These are phyloP conservation scores for Drosophila sproati DNA, from an alignment of 1,140 invertebrate genomes.

Conservation along the genomic window DNA sequence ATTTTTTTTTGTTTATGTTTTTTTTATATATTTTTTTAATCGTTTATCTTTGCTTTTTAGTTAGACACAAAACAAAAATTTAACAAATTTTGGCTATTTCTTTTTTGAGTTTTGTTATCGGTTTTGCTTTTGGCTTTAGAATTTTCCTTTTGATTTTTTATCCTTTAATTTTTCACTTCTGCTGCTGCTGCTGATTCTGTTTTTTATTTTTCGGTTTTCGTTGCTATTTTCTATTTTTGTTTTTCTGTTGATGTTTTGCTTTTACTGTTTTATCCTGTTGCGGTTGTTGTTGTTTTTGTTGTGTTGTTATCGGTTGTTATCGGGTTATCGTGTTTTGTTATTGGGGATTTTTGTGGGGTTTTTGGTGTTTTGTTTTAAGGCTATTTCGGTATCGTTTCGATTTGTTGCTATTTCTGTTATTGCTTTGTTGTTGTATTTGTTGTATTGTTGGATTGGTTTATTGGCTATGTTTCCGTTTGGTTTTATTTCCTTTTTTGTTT, in stretches of 20 bases:
- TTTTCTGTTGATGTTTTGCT: conserved; percentile 40
- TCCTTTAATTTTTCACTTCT: conserved; percentile 44
- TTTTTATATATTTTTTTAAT: conserved; percentile 17
- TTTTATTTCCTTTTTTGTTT: conserved; percentile 54
- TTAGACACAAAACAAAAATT: conserved; percentile 70
- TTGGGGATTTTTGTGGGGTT: conserved; percentile 37
- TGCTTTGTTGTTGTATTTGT: conserved; percentile 47
- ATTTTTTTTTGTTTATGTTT: conserved; percentile 55
- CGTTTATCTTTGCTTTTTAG: conserved; percentile 42
- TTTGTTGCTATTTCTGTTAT: conserved; percentile 43
- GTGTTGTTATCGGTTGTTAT: conserved; percentile 46
- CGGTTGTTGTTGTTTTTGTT: conserved; percentile 39
- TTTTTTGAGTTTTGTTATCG: conserved; percentile 43
- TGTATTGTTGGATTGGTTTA: conserved; percentile 55
- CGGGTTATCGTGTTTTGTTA: conserved; percentile 52
- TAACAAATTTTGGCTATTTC: conserved; percentile 82
- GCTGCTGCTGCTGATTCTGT: conserved; percentile 49
- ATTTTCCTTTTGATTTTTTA: conserved; percentile 45
- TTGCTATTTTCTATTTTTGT: conserved; percentile 55
- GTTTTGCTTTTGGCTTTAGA: conserved; percentile 51
- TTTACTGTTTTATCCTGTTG: conserved; percentile 26
- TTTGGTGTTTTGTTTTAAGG: conserved; percentile 42
- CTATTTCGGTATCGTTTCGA: conserved; percentile 52
- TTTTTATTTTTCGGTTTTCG: conserved; percentile 57
- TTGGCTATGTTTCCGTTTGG: conserved; percentile 54